Evolutionary conservation across 2,113 vertebrate genomes (phyloP), one percentile per base, ranked within the genome.

Genomic region (Cyanoderma ruficeps): DNA sequence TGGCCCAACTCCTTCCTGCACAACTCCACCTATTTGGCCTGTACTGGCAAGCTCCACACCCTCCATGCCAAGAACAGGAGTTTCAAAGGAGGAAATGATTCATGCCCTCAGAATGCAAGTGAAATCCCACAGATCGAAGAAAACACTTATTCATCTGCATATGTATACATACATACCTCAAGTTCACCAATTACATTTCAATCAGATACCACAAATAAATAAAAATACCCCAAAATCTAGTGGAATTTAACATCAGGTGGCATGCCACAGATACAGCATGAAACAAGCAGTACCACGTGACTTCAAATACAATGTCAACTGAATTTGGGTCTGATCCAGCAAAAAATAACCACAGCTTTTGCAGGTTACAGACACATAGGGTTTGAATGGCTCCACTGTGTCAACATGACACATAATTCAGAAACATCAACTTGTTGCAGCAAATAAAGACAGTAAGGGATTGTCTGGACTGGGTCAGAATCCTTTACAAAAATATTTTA

Each of bases 71-170:
- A 42, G 49, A 89, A 86, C 57, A 6, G 3, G 75, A 76, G 35
- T 69, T 95, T 93, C 84, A 87, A 55, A 47, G 59, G 21, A 95
- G 82, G 93, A 96, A 96, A 77, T 94, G 75, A 97, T 80, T 96
- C 94, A 96, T 67, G 64, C 28, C 75, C 67, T 83, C 4, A 41
- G 75, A 93, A 95, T 41, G 87, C 52, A 91, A 90, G 84, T 41
- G 64, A 96, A 96, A 96, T 86, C 87, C 93, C 59, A 65, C 79
- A 94, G 68, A 80, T 52, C 12, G 50, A 65, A 80, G 79, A 94
- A 96, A 92, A 93, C 47, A 83, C 27, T 64, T 76, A 46, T 42
- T 95, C 50, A 83, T 88, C 79, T 90, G 55, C 27, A 30, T 55
- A 44, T 11, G 6, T 87, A n/a, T 39, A 83, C 0, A 1, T 35